Base-by-base conservation (phyloP, 2,113 vertebrate genomes). In the Alaudala cheleensis region DNA sequence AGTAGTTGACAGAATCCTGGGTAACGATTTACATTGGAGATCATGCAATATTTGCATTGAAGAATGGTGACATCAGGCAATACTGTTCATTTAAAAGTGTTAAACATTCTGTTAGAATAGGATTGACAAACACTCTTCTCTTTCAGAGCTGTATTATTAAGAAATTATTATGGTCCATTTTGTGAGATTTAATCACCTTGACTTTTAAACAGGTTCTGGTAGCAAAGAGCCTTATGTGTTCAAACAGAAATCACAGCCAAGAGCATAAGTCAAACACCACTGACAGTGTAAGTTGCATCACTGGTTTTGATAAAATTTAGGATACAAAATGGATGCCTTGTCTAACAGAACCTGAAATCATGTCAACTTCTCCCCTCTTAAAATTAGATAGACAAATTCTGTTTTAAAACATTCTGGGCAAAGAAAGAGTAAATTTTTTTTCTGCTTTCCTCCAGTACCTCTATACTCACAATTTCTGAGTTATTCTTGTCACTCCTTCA, bases 21-120 rank as follows among this genome's bases (percentile, higher is more conserved):
- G 9, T 94, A 96, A 92, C 66, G 0, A 92, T 94, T 96, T 96
- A 92, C 86, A 81, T 0, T 67, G 25, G 49, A 70, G 44, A 78
- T 57, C 42, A 34, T 42, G 88, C 92, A 95, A 92, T 95, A 84
- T 95, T 96, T 97, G 79, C 51, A 90, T 54, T 94, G 72, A 60
- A 65, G 16, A 80, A 69, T 8, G 25, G 71, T 62, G 67, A 88
- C 44, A 83, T 78, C 51, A 83, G 60, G 31, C 51, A 88, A 83
- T 29, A 25, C 1, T 37, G 45, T 9, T 70, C 33, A 47, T 62
- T 85, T 70, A 17, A 66, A 91, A 91, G 31, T 14, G 6, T 83
- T 73, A 4, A 1, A 58, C 25, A 58, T 22, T 65, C 14, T 12
- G 40, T 24, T 51, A 56, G 24, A 16, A 77, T 6, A 90, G 19